Evolutionary conservation across 2,888 invertebrate genomes (phyloP).

Genomic region (Gasteruption jaculator): DNA sequence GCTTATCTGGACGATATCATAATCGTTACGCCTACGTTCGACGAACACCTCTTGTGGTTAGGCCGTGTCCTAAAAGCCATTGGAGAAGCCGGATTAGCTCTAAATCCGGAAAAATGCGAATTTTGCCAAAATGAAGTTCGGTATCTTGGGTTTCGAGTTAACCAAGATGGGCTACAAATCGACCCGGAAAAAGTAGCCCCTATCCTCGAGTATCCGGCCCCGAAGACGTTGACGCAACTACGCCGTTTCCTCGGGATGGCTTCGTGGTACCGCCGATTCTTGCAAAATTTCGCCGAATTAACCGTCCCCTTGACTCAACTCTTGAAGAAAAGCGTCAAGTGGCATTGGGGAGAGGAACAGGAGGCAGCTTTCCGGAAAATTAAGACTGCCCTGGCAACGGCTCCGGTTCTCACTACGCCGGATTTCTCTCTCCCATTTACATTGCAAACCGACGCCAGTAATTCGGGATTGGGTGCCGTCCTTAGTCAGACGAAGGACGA

Average conservation of each 20-base stretch:
- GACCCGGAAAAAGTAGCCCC: constrained; percentile 16
- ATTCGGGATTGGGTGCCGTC: too few species aligned
- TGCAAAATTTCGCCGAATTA: constrained; percentile 21
- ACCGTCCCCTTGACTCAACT: constrained; percentile 24
- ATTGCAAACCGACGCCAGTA: constrained; percentile 24
- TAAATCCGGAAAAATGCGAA: constrained; percentile 14
- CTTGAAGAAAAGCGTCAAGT: constrained; percentile 21
- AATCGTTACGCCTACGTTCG: constrained; percentile 14
- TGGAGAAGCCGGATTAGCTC: constrained; percentile 1
- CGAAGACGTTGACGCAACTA: constrained; percentile 22
- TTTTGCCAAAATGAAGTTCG: too few species aligned
- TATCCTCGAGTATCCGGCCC: constrained; percentile 18
- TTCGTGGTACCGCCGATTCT: constrained; percentile 35
- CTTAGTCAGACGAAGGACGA: constrained; percentile 12
- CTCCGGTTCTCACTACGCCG: constrained; percentile 22
- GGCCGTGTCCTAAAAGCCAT: constrained; percentile 12
- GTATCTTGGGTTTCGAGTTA: too few species aligned
- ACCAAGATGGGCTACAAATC: too few species aligned
- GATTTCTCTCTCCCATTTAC: constrained; percentile 23
- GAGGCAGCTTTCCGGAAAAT: constrained; percentile 22
- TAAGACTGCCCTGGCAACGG: constrained; percentile 13
- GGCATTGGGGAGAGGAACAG: constrained; percentile 22
- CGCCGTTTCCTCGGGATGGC: constrained; percentile 30
- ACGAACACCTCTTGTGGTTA: constrained; percentile 10
- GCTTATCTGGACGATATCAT: constrained; percentile 17